A percentile compares a stretch with the other conserved stretches of the same genome.
phyloP scores from a whole-genome alignment of 2,113 vertebrate genomes.

The Rhinoderma darwinii region DNA sequence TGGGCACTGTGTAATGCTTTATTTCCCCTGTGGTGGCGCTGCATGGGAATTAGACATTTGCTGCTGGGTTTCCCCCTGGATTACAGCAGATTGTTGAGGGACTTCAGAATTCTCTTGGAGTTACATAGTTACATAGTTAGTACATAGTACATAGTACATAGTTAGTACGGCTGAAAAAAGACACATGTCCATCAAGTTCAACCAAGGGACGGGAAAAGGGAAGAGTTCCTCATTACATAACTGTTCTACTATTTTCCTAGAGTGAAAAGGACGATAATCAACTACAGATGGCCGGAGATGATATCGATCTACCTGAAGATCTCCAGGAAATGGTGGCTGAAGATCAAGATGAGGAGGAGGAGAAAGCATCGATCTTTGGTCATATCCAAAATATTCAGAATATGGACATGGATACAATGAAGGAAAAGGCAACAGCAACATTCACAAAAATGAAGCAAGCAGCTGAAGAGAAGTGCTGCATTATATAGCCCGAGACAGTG shows the following conservation, averaged over 20 bases:
- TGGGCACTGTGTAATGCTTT: too few species aligned
- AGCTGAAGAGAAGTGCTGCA: slow-evolving; percentile 90
- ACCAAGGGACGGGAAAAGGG: too few species aligned
- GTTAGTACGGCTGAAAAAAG: too few species aligned
- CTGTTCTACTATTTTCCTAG: slow-evolving; percentile 67
- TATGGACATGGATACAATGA: slow-evolving; percentile 93
- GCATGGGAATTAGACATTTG: too few species aligned
- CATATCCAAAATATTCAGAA: slow-evolving; percentile 94
- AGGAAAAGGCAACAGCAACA: slow-evolving; percentile 92
- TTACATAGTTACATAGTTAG: too few species aligned
- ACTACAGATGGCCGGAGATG: slow-evolving; percentile 91
- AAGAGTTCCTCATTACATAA: background rate
- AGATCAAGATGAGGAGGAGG: slow-evolving; percentile 93
- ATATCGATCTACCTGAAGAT: slow-evolving; percentile 91
- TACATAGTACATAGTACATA: too few species aligned
- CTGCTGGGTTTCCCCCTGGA: too few species aligned
- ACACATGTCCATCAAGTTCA: too few species aligned
- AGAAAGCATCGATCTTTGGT: slow-evolving; percentile 90
- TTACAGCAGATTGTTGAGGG: too few species aligned
- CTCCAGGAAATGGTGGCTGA: slow-evolving; percentile 96
- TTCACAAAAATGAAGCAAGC: slow-evolving; percentile 90
- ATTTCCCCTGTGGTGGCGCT: too few species aligned
- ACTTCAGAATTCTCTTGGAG: too few species aligned
- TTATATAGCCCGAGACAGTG: slow-evolving; percentile 94
- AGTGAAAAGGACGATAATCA: slow-evolving; percentile 94